phyloP scores from a whole-genome alignment of 2,113 vertebrate genomes.

The Tychaedon coryphoeus region DNA sequence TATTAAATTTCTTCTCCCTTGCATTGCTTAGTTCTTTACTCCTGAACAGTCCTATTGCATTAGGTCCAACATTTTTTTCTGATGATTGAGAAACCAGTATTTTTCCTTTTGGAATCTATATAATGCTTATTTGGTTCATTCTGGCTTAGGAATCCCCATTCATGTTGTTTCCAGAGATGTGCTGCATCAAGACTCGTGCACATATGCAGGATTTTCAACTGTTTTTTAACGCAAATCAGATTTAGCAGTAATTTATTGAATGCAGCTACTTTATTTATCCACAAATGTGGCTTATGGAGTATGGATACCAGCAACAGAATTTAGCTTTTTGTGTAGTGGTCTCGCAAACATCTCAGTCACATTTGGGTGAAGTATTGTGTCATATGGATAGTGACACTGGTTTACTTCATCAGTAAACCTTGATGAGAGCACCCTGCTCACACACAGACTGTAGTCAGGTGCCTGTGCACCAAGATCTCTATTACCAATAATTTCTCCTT shows the following conservation, averaged over 20 bases:
- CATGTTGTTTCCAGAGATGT: not conserved
- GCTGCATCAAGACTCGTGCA: not conserved
- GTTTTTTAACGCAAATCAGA: not conserved
- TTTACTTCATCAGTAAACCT: not conserved
- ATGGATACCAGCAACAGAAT: not conserved
- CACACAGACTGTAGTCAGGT: not conserved
- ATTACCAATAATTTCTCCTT: not conserved
- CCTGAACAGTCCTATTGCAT: not conserved
- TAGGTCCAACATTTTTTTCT: not conserved
- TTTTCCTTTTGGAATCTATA: not conserved
- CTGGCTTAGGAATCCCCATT: not conserved
- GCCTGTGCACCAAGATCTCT: not conserved
- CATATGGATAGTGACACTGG: not conserved
- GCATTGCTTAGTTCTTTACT: not conserved
- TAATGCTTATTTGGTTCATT: not conserved
- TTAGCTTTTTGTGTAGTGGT: not conserved
- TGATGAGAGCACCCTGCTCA: not conserved
- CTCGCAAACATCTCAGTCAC: not conserved
- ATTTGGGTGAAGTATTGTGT: not conserved
- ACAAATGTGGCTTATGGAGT: not conserved
- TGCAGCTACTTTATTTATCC: not conserved
- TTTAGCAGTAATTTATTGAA: not conserved
- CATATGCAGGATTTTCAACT: not conserved
- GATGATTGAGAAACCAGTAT: not conserved
- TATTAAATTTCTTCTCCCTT: not conserved